Evolutionary conservation across 2,888 invertebrate genomes (phyloP).

Genomic region (Acrobeloides nanus): DNA sequence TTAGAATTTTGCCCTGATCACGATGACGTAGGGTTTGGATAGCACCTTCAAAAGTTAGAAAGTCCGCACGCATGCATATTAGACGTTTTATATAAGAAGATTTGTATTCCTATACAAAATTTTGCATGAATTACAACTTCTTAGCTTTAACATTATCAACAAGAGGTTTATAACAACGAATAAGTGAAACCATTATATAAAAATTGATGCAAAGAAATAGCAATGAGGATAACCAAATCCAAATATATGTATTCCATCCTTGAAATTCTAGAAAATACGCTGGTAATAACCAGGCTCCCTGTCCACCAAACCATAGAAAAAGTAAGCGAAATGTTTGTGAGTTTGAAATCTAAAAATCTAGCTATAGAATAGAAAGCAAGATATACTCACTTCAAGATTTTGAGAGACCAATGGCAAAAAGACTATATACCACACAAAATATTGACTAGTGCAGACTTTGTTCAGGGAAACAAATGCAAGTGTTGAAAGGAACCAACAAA

Average conservation of each 20-base stretch:
- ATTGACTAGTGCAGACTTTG: slow-evolving; percentile 87
- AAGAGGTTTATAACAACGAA: slow-evolving; percentile 15
- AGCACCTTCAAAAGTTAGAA: no score
- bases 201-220: slow-evolving; percentile 77
- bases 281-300: slow-evolving; percentile 77
- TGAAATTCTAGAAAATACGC: slow-evolving; percentile 88
- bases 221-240: slow-evolving; percentile 75
- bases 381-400: slow-evolving; percentile 26
- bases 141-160: background rate
- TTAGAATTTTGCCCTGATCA: no score
- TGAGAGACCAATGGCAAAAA: slow-evolving; percentile 69
- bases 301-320: slow-evolving; percentile 62
- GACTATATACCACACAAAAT: slow-evolving; percentile 90
- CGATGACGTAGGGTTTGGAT: no score
- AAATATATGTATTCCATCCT: slow-evolving; percentile 72
- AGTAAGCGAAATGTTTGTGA: slow-evolving; percentile 54
- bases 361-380: background rate
- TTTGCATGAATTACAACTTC: no score
- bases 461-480: slow-evolving; percentile 84
- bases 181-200: slow-evolving; percentile 25
- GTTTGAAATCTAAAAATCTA: slow-evolving; percentile 27
- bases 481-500: slow-evolving; percentile 75
- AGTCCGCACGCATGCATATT: no score
- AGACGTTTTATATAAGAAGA: no score
- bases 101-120: no score